Conservation (phyloP, 2,113 vertebrate genomes). For the Neofelis nebulosa region DNA sequence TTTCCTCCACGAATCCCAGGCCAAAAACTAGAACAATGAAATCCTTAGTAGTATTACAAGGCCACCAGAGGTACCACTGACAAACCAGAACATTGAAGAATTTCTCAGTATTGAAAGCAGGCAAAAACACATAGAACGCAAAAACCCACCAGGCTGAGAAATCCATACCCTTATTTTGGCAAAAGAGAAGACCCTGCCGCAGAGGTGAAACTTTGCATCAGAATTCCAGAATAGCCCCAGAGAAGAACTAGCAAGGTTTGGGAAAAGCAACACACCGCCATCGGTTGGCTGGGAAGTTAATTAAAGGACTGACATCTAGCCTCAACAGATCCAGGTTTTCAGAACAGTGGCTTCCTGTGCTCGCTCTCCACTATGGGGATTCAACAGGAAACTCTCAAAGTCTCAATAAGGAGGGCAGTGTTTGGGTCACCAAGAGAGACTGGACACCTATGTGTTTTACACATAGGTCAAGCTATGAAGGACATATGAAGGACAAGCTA, state of each 20-base stretch:
- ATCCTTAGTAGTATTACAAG: not conserved
- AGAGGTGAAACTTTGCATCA: not conserved
- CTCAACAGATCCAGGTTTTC: not conserved
- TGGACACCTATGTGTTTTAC: not conserved
- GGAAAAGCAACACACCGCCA: not conserved
- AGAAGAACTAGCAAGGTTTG: not conserved
- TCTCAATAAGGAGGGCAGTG: not conserved
- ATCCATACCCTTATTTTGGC: not conserved
- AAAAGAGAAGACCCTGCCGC: not conserved
- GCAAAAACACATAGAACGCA: not conserved
- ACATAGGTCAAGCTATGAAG: not conserved
- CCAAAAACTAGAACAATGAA: not conserved
- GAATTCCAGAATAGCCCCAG: not conserved
- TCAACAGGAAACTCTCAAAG: not conserved
- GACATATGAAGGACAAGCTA: no score
- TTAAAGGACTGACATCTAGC: not conserved
- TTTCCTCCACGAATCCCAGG: not conserved
- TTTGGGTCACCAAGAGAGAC: not conserved
- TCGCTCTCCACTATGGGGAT: not conserved
- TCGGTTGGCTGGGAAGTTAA: not conserved
- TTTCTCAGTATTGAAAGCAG: not conserved
- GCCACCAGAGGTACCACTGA: not conserved
- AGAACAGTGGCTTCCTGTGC: not conserved
- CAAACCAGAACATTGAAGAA: not conserved
- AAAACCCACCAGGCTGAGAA: conserved; percentile 19